Evolutionary conservation across 2,113 vertebrate genomes (phyloP).

Genomic region (Dolichotis patagonum): DNA sequence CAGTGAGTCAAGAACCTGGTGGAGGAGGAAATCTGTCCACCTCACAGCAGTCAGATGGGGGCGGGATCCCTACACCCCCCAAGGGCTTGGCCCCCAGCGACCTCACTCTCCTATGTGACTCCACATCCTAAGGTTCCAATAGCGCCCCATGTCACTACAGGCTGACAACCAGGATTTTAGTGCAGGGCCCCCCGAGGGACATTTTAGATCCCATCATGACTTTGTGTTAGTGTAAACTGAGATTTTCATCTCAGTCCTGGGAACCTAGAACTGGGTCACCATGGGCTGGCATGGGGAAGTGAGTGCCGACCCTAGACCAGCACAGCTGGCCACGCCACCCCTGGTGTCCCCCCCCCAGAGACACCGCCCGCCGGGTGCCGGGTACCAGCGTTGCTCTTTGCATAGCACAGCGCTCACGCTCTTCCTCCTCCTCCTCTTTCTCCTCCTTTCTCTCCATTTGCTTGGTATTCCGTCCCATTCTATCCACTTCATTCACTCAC

Average conservation of each 20-base stretch:
- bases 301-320: accelerated
- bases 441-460: not conserved
- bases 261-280: not conserved
- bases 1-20: not conserved
- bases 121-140: not conserved
- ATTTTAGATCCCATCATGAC: not conserved
- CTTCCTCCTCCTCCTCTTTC: no score
- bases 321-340: not conserved
- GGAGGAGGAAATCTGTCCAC: not conserved
- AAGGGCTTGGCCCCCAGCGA: no score
- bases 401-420: not conserved
- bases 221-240: not conserved
- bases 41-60: not conserved
- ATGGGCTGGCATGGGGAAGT: not conserved
- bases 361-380: not conserved
- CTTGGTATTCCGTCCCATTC: not conserved
- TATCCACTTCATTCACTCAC: not conserved
- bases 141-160: not conserved
- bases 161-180: not conserved
- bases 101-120: not conserved
- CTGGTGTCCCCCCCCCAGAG: not conserved
- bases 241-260: not conserved
- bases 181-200: not conserved
- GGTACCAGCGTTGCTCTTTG: not conserved
- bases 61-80: not conserved